Base-by-base conservation (phyloP, 2,888 invertebrate genomes). In the Philhelius pedissequus region DNA sequence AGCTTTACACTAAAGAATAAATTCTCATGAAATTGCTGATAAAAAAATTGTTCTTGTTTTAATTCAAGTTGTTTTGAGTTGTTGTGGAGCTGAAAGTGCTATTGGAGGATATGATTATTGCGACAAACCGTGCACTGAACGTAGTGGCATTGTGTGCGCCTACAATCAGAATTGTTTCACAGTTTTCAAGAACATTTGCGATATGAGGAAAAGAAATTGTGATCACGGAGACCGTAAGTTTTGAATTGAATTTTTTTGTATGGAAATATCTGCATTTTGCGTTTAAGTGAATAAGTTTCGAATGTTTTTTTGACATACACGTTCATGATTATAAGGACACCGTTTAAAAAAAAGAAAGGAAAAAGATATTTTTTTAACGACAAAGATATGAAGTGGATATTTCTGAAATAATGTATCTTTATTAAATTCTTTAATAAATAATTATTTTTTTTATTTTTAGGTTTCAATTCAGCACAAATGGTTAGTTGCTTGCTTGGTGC, bases 51-150 rank as follows among this genome's bases (percentile, higher is more conserved):
- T n/a, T n/a, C n/a, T n/a, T n/a, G n/a, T n/a, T n/a, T n/a, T n/a
- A n/a, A 13, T 15, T 64, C 22, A 22, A 83, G 83, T 22, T 13
- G 15, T 83, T 56, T 35, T 79, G 35, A 70, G 83, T 25, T 74
- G 48, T 38, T 71, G 25, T 32, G 74, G 64, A 35, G 62, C 64
- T 62, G 13, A 56, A 25, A 64, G 54, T 18, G 83, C 78, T 9
- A 83, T 83, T 27, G 82, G 82, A 18, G 71, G 69, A 20, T 79
- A 74, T 9, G 79, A 83, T 38, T 83, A 83, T n/a, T 83, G 83
- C 22, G 83, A 70, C 4, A 83, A 79, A 18, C 79, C 83, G 4
- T 83, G 83, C 11, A 69, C 30, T 8, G 83, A 83, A 4, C 30
- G 32, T 5, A 27, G 56, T 50, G 35, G 83, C 1, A 64, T 74